phyloP scores from a whole-genome alignment of 2,888 invertebrate genomes.

The Macaria liturata region DNA sequence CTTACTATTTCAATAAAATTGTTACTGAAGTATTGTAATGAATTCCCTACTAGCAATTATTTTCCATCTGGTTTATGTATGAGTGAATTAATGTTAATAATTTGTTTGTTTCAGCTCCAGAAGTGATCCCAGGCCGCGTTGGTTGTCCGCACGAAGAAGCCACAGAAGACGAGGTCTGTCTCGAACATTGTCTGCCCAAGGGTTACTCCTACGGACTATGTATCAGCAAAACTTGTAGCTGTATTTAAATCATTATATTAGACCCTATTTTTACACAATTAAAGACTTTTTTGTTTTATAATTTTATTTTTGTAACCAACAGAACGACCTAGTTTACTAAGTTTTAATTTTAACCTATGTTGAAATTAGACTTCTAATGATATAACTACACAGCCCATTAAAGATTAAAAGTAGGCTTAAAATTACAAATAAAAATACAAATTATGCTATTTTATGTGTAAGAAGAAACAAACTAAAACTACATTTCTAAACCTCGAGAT shows the following conservation, averaged over 20 bases:
- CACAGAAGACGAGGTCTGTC: slow-evolving; percentile 58
- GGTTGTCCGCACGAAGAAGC: slow-evolving; percentile 58
- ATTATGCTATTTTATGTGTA: no score
- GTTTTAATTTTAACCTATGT: neutral
- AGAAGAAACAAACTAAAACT: no score
- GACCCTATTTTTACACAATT: neutral
- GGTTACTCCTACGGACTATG: slow-evolving; percentile 73
- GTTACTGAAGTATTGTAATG: no score
- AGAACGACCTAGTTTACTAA: slow-evolving; percentile 8
- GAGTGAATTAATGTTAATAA: neutral
- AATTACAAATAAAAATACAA: neutral
- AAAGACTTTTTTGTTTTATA: slow-evolving; percentile 1
- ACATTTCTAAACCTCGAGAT: no score
- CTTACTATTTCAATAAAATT: no score
- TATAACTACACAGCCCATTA: slow-evolving; percentile 15
- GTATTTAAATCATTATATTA: slow-evolving; percentile 49
- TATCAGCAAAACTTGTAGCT: slow-evolving; percentile 63
- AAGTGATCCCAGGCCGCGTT: slow-evolving; percentile 43
- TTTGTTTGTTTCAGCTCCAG: slow-evolving; percentile 40
- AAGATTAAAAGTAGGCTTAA: neutral
- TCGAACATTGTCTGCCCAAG: slow-evolving; percentile 67
- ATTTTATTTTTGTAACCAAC: slow-evolving; percentile 16
- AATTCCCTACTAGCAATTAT: no score
- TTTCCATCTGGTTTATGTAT: no score
- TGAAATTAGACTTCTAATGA: slow-evolving; percentile 1